A percentile compares a stretch with the other conserved stretches of the same genome.
Evolutionary conservation across 2,797 vertebrate species (phyloP).

Genomic region (Pygocentrus nattereri): DNA sequence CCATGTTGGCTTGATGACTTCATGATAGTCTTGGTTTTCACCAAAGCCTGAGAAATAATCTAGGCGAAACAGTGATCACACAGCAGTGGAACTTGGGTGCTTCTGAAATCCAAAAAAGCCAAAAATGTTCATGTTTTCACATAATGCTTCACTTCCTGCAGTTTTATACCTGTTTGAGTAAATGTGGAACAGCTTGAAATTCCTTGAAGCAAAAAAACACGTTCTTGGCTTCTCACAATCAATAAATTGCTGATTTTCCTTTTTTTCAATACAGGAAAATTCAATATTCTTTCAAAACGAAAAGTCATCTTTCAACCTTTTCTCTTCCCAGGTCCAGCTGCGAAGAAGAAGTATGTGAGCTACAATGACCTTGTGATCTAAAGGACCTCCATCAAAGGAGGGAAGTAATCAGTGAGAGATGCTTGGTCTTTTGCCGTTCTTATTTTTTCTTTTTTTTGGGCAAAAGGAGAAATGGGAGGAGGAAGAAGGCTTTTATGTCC

Average conservation of each 20-base stretch:
- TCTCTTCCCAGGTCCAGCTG: conserved; percentile 85
- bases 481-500: conserved; percentile 65
- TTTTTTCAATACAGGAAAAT: neutral
- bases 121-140: too few species aligned
- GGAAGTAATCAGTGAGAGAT: conserved; percentile 66
- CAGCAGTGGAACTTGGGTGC: too few species aligned
- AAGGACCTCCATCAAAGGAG: conserved; percentile 67
- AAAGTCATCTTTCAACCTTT: conserved; percentile 23
- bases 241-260: neutral
- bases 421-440: conserved; percentile 73
- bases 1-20: too few species aligned
- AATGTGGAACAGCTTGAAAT: too few species aligned
- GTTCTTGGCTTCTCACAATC: neutral
- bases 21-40: too few species aligned
- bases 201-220: too few species aligned
- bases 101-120: too few species aligned
- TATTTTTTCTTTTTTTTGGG: conserved; percentile 68
- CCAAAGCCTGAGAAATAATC: too few species aligned
- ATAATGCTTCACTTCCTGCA: too few species aligned
- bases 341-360: conserved; percentile 94
- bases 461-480: conserved; percentile 34
- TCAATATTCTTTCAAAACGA: neutral
- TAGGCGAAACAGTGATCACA: too few species aligned
- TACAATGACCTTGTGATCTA: conserved; percentile 95
- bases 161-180: too few species aligned